Evolutionary conservation across 2,113 vertebrate species (phyloP).

Genomic region (Takifugu bimaculatus): DNA sequence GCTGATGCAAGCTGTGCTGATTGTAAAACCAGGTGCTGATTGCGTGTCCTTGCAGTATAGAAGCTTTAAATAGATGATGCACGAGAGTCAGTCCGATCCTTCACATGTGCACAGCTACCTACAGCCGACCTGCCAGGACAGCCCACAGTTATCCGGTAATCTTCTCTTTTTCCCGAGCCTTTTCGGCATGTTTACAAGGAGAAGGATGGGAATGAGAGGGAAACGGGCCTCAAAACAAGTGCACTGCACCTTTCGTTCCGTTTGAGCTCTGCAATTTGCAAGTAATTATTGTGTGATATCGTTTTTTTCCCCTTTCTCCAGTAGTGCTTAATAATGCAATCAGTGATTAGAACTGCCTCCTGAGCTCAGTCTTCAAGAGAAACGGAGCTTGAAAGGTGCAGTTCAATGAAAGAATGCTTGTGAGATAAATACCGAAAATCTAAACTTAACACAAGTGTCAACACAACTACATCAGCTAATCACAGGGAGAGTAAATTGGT

Average conservation of each 20-base stretch:
- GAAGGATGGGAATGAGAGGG: background rate
- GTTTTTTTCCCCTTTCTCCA: slow-evolving; percentile 39
- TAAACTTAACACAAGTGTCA: slow-evolving; percentile 37
- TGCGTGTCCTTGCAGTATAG: slow-evolving; percentile 21
- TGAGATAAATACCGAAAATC: slow-evolving; percentile 4
- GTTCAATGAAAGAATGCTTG: slow-evolving; percentile 29
- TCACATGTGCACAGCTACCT: background rate
- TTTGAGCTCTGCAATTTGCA: background rate
- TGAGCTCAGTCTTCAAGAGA: slow-evolving; percentile 11
- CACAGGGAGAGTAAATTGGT: slow-evolving; percentile 30
- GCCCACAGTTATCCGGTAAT: background rate
- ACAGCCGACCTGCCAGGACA: background rate
- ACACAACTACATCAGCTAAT: slow-evolving; percentile 20
- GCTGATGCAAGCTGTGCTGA: slow-evolving; percentile 77
- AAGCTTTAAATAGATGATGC: background rate
- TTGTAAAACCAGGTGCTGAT: slow-evolving; percentile 54
- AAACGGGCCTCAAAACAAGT: background rate
- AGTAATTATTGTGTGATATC: background rate
- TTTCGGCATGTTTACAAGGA: background rate
- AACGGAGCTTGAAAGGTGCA: slow-evolving; percentile 26
- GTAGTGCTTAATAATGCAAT: slow-evolving; percentile 55
- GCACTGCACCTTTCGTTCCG: background rate
- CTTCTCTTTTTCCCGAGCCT: background rate
- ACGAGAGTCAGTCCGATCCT: background rate
- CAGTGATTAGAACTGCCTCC: slow-evolving; percentile 34